phyloP scores from a whole-genome alignment of 2,888 invertebrate species.

The Drosophila mulleri region DNA sequence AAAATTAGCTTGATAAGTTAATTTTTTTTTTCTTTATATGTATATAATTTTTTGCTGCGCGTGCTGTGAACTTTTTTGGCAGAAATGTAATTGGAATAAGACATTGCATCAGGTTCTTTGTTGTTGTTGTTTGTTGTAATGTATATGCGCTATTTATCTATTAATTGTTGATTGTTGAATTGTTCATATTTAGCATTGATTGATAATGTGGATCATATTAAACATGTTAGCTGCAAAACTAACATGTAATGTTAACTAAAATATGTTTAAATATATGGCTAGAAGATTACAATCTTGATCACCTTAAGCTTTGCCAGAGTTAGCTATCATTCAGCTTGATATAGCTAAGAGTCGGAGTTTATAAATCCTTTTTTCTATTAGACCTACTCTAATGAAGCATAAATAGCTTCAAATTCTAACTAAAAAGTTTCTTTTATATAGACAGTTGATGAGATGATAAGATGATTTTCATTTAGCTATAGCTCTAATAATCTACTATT shows the following conservation, averaged over 20 bases:
- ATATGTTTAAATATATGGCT: background rate
- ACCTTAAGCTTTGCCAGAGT: background rate
- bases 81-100: conserved; percentile 34
- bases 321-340: background rate
- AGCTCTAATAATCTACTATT: too few relatives aligned
- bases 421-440: too few relatives aligned
- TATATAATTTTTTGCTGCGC: conserved; percentile 20
- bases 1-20: conserved; percentile 30
- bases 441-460: too few relatives aligned
- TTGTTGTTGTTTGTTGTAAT: background rate
- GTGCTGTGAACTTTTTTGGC: conserved; percentile 20
- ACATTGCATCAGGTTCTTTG: conserved; percentile 29
- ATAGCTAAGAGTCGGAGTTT: background rate
- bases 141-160: background rate
- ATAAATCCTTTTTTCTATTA: background rate
- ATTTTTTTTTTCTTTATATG: background rate
- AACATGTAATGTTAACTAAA: too few relatives aligned
- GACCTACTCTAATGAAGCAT: background rate
- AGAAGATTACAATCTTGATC: too few relatives aligned
- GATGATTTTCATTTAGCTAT: background rate
- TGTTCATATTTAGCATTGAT: background rate
- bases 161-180: background rate
- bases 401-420: too few relatives aligned
- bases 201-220: background rate
- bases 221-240: background rate